Evolutionary conservation across 2,113 vertebrate genomes (phyloP), one percentile per base, ranked within the genome.

Genomic region (Toxotes chatareus): DNA sequence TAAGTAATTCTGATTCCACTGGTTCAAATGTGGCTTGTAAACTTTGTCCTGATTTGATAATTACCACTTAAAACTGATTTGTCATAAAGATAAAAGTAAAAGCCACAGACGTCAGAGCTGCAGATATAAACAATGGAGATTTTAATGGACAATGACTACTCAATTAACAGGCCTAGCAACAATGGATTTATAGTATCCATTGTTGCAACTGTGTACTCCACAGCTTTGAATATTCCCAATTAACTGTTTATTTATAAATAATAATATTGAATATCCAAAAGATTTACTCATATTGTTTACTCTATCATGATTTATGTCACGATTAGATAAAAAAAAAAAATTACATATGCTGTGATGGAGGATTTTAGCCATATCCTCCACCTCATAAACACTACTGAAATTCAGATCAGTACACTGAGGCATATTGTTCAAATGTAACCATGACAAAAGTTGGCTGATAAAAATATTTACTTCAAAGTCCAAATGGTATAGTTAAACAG

Each of bases 21-120:
- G 34, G 23, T 83, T 80, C n/a, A 69, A 64, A 60, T 57, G 13
- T 74, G 53, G 40, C 80, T 83, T 57, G 19, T 19, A 73, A 76
- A 72, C 61, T 57, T 69, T 77, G 4, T 76, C 44, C 36, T 49
- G 60, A 77, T 82, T 57, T 49, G 19, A 79, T 7, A 3, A 69
- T 23, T 53, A 8, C 21, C 53, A 73, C 13, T 27, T 68, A 32
- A 76, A 69, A 9, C 13, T 11, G 21, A 36, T 60, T 61, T 36
- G 3, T 63, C 55, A 55, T 46, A 7, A 46, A 40, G 56, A 17
- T 17, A 59, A 66, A 62, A 23, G 13, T 13, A 59, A 71, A 62
- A 23, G 46, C 32, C 51, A 36, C 27, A 53, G 27, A 46, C 40
- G 42, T 5, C 11, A 55, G 11, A 31, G 5, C 23, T 51, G 1